Evolutionary conservation across 2,113 vertebrate genomes (phyloP).

Genomic region (Rhea americana): DNA sequence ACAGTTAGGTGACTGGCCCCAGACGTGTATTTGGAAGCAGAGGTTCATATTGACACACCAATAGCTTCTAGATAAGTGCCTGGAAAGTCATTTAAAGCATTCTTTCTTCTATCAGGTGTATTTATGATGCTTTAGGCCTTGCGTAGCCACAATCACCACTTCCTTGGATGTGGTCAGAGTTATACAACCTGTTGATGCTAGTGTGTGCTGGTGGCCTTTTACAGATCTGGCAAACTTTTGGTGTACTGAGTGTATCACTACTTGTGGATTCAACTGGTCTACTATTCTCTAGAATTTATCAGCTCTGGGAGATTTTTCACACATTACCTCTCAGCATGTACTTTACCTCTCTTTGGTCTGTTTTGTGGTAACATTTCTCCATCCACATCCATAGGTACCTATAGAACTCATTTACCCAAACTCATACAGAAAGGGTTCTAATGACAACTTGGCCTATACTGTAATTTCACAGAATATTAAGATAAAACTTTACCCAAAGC

Average conservation of each 20-base stretch:
- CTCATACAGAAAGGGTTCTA: not conserved
- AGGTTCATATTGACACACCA: not conserved
- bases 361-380: not conserved
- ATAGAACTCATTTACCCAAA: not conserved
- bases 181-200: not conserved
- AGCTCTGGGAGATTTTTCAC: not conserved
- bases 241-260: not conserved
- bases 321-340: rapidly evolving
- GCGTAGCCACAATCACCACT: rapidly evolving
- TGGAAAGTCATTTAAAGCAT: not conserved
- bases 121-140: not conserved
- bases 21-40: not conserved
- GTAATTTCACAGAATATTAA: not conserved
- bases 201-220: not conserved
- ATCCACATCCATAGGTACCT: not conserved
- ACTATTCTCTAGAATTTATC: not conserved
- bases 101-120: not conserved
- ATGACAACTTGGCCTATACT: not conserved
- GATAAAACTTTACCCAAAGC: not conserved
- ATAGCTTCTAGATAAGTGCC: not conserved
- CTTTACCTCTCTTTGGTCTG: not conserved
- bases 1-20: not conserved
- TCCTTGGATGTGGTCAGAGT: not conserved
- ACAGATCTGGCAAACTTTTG: not conserved
- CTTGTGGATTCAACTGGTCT: not conserved